Conservation (phyloP, 2,797 vertebrate species). For the Aplochiton taeniatus region DNA sequence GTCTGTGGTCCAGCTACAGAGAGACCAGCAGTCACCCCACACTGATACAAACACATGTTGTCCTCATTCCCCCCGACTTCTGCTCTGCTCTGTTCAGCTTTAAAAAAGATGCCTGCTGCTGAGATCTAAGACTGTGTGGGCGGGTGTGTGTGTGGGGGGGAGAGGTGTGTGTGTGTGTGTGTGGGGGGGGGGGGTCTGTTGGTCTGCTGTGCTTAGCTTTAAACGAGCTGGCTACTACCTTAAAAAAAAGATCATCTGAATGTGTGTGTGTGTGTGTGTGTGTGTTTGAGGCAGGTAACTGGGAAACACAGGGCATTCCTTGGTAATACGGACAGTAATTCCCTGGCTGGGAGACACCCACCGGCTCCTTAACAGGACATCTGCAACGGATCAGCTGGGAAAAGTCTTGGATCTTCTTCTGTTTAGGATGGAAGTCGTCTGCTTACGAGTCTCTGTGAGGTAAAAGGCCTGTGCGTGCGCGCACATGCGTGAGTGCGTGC, state of each 20-base stretch:
- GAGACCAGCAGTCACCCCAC: conserved; percentile 36
- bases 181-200: too few species aligned
- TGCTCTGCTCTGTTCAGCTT: conserved; percentile 37
- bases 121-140: too few species aligned
- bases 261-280: too few species aligned
- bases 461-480: conserved; percentile 11
- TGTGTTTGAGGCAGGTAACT: conserved; percentile 37
- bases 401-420: conserved; percentile 32
- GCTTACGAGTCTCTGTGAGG: conserved; percentile 34
- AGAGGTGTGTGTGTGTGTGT: too few species aligned
- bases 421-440: conserved; percentile 27
- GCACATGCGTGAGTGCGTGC: not conserved
- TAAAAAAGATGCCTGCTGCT: not conserved
- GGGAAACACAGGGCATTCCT: conserved; percentile 56
- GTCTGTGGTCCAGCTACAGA: too few species aligned
- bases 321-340: conserved; percentile 56
- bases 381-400: conserved; percentile 51
- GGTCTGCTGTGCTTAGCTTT: conserved; percentile 41
- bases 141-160: too few species aligned
- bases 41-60: conserved; percentile 51
- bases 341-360: conserved; percentile 45
- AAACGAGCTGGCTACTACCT: conserved; percentile 40
- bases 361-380: conserved; percentile 45
- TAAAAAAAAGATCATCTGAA: too few species aligned
- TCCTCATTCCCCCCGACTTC: conserved; percentile 49